Conservation (phyloP, 2,797 vertebrate species). For the Peromyscus nudipes region DNA sequence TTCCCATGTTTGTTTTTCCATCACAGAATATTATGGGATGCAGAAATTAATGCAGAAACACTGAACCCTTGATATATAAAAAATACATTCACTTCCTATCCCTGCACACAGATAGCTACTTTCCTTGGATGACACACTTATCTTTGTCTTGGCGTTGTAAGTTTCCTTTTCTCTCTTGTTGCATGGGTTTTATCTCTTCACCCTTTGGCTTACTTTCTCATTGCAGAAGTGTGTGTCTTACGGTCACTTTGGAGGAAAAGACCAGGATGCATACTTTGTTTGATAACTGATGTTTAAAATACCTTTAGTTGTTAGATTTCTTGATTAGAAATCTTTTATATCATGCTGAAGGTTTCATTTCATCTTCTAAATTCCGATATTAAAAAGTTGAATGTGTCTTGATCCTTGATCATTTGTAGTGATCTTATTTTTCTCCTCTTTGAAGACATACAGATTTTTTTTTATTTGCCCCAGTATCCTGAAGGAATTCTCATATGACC, state of each 20-base stretch:
- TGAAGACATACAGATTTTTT: background rate
- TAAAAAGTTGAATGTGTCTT: background rate
- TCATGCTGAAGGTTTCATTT: background rate
- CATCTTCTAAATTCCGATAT: background rate
- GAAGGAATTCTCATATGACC: background rate
- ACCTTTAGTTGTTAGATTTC: background rate
- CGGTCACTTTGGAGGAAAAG: background rate
- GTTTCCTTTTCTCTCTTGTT: background rate
- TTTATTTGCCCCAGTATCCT: background rate
- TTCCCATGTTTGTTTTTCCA: background rate
- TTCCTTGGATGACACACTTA: background rate
- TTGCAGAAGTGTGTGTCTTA: background rate
- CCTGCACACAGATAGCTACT: background rate
- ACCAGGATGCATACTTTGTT: background rate
- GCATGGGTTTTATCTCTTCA: background rate
- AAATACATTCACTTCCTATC: background rate
- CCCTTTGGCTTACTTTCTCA: background rate
- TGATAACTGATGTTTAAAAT: background rate
- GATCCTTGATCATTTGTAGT: background rate
- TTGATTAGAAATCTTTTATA: slow-evolving; percentile 24
- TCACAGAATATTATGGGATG: background rate
- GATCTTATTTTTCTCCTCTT: background rate
- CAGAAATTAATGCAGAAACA: background rate
- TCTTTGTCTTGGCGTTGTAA: background rate
- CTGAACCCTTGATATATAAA: background rate